phyloP scores from a whole-genome alignment of 2,113 vertebrate species.

The Oceanites oceanicus region DNA sequence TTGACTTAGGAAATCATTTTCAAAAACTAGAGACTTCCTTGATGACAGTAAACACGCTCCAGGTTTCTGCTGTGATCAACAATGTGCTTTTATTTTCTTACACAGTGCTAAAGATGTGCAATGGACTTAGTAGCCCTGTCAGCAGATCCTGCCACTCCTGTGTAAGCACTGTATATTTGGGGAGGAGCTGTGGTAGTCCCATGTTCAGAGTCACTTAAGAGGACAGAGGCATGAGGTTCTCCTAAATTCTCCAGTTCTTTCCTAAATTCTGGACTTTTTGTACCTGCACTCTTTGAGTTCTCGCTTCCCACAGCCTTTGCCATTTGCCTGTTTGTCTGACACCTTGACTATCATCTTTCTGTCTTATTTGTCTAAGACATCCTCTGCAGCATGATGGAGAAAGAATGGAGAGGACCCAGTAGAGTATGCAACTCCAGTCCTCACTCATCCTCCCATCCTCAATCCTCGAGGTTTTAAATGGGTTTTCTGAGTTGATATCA shows the following conservation, averaged over 20 bases:
- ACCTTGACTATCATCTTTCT: background rate
- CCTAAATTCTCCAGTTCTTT: background rate
- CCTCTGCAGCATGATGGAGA: background rate
- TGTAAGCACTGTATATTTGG: fast-evolving
- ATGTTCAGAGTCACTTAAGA: background rate
- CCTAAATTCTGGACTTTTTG: background rate
- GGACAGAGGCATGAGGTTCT: background rate
- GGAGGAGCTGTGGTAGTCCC: background rate
- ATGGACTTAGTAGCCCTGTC: background rate
- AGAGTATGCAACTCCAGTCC: background rate
- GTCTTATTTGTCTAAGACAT: background rate
- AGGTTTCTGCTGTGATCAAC: background rate
- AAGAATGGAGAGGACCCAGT: background rate
- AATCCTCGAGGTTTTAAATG: background rate
- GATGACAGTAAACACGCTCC: background rate
- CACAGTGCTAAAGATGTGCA: background rate
- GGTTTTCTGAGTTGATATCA: background rate
- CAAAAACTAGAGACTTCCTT: background rate
- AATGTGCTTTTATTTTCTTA: background rate
- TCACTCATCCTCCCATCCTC: background rate
- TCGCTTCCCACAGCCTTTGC: background rate
- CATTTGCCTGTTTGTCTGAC: background rate
- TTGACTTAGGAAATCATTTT: background rate
- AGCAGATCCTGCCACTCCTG: background rate
- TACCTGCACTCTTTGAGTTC: background rate